These are phyloP conservation scores for Exephanes ischioxanthus DNA, from an alignment of 2,888 invertebrate species.

Conservation along the genomic window DNA sequence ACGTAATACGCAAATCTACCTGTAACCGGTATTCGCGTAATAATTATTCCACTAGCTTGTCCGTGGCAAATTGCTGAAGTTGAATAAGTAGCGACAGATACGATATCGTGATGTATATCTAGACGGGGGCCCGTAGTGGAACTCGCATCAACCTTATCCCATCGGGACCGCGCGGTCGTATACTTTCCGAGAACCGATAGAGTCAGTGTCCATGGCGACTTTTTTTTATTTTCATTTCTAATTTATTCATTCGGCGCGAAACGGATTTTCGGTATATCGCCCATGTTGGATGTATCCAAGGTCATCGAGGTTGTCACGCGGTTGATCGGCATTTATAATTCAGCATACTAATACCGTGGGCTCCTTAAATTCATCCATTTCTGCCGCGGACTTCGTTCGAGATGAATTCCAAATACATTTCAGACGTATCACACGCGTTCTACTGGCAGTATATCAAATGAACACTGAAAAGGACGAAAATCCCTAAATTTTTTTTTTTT, in stretches of 20 bases:
- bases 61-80: conserved; percentile 1
- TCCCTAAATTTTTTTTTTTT: no score
- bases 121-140: neutral
- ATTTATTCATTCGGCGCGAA: conserved; percentile 45
- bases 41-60: conserved; percentile 25
- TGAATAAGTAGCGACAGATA: neutral
- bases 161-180: conserved; percentile 52
- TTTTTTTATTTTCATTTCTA: conserved; percentile 30
- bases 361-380: neutral
- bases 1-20: conserved; percentile 50
- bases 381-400: neutral
- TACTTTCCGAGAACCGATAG: conserved; percentile 36
- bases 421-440: no score
- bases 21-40: conserved; percentile 40
- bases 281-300: conserved; percentile 19
- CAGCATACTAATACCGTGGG: neutral
- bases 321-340: neutral
- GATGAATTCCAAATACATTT: neutral
- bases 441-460: no score
- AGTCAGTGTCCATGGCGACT: conserved; percentile 18
- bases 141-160: conserved; percentile 51
- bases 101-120: conserved; percentile 6
- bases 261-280: conserved; percentile 14
- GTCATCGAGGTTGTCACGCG: conserved; percentile 13
- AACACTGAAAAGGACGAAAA: no score